Base-by-base conservation (phyloP, 2,888 invertebrate genomes). In the Marasmarcha lunaedactyla region DNA sequence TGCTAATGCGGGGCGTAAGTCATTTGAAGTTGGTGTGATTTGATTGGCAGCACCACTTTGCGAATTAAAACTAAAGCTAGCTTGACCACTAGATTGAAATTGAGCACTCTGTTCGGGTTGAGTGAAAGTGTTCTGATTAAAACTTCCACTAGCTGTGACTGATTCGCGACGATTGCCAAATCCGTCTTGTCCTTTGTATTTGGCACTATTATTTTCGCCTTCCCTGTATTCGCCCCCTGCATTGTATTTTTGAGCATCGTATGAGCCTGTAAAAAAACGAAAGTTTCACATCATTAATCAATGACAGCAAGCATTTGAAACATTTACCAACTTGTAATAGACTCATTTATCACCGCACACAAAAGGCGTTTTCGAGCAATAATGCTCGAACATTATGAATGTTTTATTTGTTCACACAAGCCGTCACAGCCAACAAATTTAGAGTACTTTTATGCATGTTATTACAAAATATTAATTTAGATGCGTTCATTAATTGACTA, bases 241-340 rank as follows among this genome's bases (percentile, higher is more conserved):
- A 71, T 81, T 79, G 67, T 81, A 72, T 51, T 72, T 78, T 52
- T 69, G 63, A 46, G 73, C 65, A 46, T 77, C 69, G 61, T 81
- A 81, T 44, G 78, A 72, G 65, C 81, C 83, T 83, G 77, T 55
- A 73, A 74, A 77, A 68, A 81, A 78, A 48, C 77, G 81, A 81
- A 83, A 77, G 72, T 63, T 59, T 62, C 41, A 55, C 55, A 30
- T 59, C 53, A 77, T 79, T 74, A 71, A 66, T 77, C 73, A 77
- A 59, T 49, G 63, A 54, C 57, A 55, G 50, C n/a, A n/a, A 7
- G 45, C n/a, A 54, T 47, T 49, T 49, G 48, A 54, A 60, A 58
- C 52, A 56, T 55, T 49, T 57, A 61, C 68, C 57, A 63, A 59
- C 49, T 54, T 54, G 52, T 50, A 53, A 65, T 57, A 61, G 34